Conservation (phyloP, 2,113 vertebrate species). For the Maylandia zebra region DNA sequence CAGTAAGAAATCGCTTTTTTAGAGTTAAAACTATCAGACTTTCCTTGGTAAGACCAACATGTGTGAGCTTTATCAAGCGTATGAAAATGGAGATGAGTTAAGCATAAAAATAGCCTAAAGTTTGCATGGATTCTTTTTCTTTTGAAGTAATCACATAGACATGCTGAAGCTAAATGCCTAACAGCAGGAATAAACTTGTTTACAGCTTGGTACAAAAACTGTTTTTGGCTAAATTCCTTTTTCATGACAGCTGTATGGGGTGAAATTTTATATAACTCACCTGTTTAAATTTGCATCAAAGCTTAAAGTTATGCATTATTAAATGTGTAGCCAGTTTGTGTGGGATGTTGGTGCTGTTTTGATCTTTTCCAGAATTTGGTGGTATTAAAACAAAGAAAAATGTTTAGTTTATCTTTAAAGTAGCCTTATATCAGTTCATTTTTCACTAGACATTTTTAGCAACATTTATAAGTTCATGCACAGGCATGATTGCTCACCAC, state of each 20-base stretch:
- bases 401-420: background rate
- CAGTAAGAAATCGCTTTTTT: background rate
- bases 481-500: background rate
- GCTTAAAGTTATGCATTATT: background rate
- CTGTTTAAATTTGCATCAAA: background rate
- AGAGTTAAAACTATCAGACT: background rate
- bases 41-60: background rate
- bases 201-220: background rate
- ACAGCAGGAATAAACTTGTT: background rate
- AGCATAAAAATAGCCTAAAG: background rate
- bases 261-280: background rate
- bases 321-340: background rate
- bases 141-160: background rate
- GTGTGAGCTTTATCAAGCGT: background rate
- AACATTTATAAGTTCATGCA: background rate
- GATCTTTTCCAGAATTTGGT: too few relatives aligned
- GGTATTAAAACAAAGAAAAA: background rate
- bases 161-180: background rate
- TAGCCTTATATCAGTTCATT: background rate
- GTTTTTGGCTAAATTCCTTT: background rate
- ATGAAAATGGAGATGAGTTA: background rate
- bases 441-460: background rate
- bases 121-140: background rate
- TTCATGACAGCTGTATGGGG: background rate
- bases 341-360: background rate